A percentile compares a stretch with the other conserved stretches of the same genome.
Conservation (phyloP, 64 coral and sea anemone genomes). For the Montipora efflorescens region DNA sequence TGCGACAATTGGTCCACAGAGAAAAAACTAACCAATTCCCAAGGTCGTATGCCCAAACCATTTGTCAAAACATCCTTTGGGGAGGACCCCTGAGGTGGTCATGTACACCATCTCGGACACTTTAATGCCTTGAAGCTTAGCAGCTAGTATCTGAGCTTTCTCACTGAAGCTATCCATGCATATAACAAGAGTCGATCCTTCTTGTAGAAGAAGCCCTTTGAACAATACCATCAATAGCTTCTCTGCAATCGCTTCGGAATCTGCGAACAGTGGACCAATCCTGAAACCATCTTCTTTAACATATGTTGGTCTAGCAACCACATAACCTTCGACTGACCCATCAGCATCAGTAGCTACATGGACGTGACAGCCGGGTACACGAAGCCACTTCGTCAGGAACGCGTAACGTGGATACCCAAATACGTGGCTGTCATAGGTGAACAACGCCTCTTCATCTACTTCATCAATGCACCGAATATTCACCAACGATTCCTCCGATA, state of each 20-base stretch:
- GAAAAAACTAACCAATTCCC: conserved; percentile 12
- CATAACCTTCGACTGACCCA: conserved; percentile 51
- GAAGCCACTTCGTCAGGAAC: conserved; percentile 38
- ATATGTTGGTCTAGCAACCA: conserved; percentile 14
- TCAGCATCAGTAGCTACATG: conserved; percentile 18
- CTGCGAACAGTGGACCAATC: conserved; percentile 37
- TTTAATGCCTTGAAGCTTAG: not conserved
- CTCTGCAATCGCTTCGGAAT: conserved; percentile 39
- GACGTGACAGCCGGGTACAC: not conserved
- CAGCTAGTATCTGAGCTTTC: not conserved
- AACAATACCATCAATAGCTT: conserved; percentile 36
- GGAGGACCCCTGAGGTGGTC: not conserved
- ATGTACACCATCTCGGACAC: not conserved
- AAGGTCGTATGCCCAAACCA: conserved; percentile 27
- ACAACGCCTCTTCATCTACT: not conserved
- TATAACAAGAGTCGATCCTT: not conserved
- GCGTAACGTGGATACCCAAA: conserved; percentile 42
- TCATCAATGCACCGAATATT: not conserved
- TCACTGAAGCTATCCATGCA: not conserved
- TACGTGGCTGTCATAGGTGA: conserved; percentile 27
- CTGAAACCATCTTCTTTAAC: conserved; percentile 40
- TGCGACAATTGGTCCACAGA: not conserved
- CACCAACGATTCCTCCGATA: not conserved
- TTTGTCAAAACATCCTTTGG: conserved; percentile 32
- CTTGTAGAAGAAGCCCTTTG: conserved; percentile 14